These are phyloP conservation scores for Poecilus cupreus DNA, from an alignment of 2,888 invertebrate species.

Conservation along the genomic window DNA sequence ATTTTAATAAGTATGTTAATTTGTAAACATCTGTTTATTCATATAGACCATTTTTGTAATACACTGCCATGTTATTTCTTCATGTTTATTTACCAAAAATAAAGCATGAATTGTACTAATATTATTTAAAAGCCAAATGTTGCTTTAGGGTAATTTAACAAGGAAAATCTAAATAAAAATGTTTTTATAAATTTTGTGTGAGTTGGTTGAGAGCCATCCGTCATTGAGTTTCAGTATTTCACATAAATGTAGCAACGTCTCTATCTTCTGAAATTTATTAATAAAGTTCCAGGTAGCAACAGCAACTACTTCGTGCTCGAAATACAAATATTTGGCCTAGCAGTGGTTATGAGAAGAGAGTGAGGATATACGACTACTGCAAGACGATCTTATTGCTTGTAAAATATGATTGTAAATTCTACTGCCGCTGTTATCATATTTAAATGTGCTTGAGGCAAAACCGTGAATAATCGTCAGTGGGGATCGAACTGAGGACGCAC, in stretches of 20 bases:
- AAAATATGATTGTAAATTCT: background rate
- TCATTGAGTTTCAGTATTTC: background rate
- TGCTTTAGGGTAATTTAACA: too few species aligned
- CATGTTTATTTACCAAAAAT: slow-evolving; percentile 7
- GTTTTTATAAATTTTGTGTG: too few species aligned
- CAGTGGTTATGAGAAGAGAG: background rate
- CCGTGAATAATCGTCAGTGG: too few species aligned
- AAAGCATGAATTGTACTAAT: too few species aligned
- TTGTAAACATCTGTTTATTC: background rate
- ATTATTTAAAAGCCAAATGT: too few species aligned
- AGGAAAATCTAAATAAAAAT: too few species aligned
- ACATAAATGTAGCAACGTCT: background rate
- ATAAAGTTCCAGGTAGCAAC: slow-evolving; percentile 7
- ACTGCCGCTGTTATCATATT: too few species aligned
- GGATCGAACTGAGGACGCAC: too few species aligned
- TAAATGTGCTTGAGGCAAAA: too few species aligned
- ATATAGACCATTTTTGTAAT: background rate
- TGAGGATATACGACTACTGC: background rate
- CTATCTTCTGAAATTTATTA: slow-evolving; percentile 1
- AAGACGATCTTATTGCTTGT: background rate
- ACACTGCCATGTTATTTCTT: background rate
- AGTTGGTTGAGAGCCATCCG: background rate
- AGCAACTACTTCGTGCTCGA: background rate
- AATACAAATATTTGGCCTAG: slow-evolving; percentile 8
- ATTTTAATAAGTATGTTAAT: slow-evolving; percentile 8